These are phyloP conservation scores for Heliconius cydno DNA, from an alignment of 2,888 invertebrate genomes.

Conservation along the genomic window DNA sequence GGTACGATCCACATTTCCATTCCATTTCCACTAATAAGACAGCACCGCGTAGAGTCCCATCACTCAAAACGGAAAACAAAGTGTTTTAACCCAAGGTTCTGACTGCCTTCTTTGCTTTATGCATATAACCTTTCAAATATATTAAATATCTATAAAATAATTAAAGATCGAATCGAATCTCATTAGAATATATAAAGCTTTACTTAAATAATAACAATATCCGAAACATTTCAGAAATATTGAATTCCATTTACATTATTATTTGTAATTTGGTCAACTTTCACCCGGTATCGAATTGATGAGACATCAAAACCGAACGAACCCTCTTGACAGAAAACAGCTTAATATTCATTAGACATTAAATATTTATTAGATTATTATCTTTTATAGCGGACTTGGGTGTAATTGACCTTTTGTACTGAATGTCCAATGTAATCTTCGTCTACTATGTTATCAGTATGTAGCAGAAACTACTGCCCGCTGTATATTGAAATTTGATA, in stretches of 20 bases:
- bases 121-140: no score
- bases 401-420: constrained; percentile 34
- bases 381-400: constrained; percentile 37
- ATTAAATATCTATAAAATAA: background rate
- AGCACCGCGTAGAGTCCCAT: no score
- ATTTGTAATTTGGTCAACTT: constrained; percentile 7
- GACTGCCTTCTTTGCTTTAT: no score
- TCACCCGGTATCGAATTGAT: constrained; percentile 14
- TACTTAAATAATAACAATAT: constrained; percentile 1
- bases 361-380: constrained; percentile 47
- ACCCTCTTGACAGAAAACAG: constrained; percentile 35
- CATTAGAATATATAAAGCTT: background rate
- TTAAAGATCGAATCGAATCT: background rate
- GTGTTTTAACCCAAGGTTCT: no score
- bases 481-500: no score
- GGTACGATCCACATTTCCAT: no score
- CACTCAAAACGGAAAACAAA: no score
- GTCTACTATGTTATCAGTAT: background rate
- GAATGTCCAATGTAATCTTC: constrained; percentile 9
- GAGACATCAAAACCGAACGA: constrained; percentile 14
- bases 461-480: no score
- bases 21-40: no score
- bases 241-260: constrained; percentile 4
- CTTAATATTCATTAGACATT: constrained; percentile 44
- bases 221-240: background rate